These are phyloP conservation scores for Brachystomella parvula DNA, from an alignment of 1,140 invertebrate genomes.

Conservation along the genomic window DNA sequence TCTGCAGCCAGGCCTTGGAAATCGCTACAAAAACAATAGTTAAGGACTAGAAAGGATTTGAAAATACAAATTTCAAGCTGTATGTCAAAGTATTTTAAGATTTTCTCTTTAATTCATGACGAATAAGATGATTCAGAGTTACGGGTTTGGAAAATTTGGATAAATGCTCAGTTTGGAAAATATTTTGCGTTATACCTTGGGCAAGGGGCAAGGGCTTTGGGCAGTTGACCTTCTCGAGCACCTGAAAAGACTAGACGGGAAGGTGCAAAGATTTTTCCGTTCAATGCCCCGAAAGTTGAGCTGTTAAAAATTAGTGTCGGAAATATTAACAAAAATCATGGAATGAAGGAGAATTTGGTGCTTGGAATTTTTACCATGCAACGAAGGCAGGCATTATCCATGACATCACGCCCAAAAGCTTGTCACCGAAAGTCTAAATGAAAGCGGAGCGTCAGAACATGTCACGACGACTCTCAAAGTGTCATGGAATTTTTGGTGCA, in stretches of 20 bases:
- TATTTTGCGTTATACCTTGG: no score
- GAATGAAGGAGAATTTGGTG: neutral
- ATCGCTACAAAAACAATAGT: no score
- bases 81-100: no score
- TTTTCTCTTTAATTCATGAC: no score
- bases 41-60: no score
- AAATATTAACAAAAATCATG: neutral
- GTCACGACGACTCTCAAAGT: neutral
- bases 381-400: constrained; percentile 86
- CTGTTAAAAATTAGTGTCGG: constrained; percentile 41
- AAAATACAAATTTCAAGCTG: no score
- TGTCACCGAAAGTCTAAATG: constrained; percentile 66
- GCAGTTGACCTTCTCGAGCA: constrained; percentile 79
- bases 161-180: no score
- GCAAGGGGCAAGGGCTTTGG: constrained; percentile 45
- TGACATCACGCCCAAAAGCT: constrained; percentile 63
- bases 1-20: no score
- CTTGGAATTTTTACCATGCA: constrained; percentile 44
- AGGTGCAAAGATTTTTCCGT: constrained; percentile 74
- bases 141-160: no score
- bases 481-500: neutral
- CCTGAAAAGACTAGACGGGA: constrained; percentile 79
- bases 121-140: no score
- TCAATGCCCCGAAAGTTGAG: constrained; percentile 77
- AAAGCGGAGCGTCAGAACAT: neutral